Conservation (phyloP, 2,888 invertebrate species). For the Harmothoe impar region DNA sequence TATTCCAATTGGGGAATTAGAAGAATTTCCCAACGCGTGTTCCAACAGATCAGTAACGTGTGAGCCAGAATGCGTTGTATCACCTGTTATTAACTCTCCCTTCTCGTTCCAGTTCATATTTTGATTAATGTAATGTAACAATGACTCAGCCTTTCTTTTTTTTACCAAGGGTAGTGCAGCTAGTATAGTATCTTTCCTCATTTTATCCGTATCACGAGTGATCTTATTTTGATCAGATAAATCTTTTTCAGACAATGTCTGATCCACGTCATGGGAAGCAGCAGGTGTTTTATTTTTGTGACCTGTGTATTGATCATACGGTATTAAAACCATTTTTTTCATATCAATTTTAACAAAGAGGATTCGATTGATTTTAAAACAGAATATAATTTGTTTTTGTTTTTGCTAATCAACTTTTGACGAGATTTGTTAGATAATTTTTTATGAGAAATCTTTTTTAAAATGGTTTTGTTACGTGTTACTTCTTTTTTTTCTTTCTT, state of each 20-base stretch:
- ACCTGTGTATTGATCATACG: no score
- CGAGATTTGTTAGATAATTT: not conserved
- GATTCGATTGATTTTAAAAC: no score
- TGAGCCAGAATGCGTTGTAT: not conserved
- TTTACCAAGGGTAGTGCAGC: no score
- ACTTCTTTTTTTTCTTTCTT: not conserved
- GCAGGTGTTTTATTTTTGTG: no score
- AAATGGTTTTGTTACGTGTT: not conserved
- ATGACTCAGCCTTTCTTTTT: not conserved
- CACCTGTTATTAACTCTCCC: not conserved
- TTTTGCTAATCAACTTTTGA: no score
- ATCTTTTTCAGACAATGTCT: no score
- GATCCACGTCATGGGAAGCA: no score
- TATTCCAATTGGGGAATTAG: not conserved
- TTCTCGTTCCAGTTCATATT: not conserved
- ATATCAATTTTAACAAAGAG: no score
- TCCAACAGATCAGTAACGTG: not conserved
- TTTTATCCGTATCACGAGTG: not conserved
- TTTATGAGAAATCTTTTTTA: not conserved
- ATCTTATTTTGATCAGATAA: not conserved
- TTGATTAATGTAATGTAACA: not conserved
- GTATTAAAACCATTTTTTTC: no score
- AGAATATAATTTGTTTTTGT: no score
- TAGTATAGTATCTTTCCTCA: not conserved
- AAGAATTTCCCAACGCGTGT: not conserved